A percentile compares a stretch with the other conserved stretches of the same genome.
Conservation (phyloP, 2,888 invertebrate genomes). For the Liopterus haemorrhoidalis region DNA sequence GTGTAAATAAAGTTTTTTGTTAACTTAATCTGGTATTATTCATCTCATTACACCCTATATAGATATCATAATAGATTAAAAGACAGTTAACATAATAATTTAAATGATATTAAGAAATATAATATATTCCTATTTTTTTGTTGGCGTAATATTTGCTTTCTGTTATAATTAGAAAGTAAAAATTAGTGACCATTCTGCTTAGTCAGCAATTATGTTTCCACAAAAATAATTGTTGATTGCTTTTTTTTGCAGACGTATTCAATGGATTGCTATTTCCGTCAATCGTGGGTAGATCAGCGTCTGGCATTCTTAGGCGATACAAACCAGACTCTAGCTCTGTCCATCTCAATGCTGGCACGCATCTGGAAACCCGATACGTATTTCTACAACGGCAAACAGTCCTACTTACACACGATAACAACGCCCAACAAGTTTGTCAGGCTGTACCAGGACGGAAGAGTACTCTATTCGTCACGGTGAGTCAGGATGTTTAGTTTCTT, state of each 20-base stretch:
- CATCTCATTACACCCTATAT: no score
- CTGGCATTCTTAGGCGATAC: constrained; percentile 61
- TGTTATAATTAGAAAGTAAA: no score
- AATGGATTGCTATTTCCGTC: constrained; percentile 84
- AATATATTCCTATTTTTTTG: no score
- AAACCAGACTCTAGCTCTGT: constrained; percentile 65
- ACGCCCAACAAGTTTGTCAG: constrained; percentile 81
- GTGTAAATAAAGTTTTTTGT: no score
- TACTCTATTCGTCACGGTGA: constrained; percentile 70
- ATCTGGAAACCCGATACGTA: constrained; percentile 87
- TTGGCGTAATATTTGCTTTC: no score
- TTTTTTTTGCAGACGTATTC: constrained; percentile 63
- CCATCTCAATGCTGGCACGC: constrained; percentile 70
- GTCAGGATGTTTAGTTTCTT: constrained; percentile 26
- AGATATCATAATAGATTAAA: no score
- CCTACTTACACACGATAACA: constrained; percentile 77
- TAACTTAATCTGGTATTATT: no score
- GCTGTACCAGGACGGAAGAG: constrained; percentile 65
- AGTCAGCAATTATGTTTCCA: no score
- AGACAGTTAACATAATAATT: no score
- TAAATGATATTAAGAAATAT: no score
- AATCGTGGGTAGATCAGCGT: constrained; percentile 74
- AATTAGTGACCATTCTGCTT: no score
- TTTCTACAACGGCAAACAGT: constrained; percentile 76
- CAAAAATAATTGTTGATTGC: no score